Evolutionary conservation across 2,888 invertebrate genomes (phyloP), one percentile per base, ranked within the genome.

Genomic region (Acleris sparsana): DNA sequence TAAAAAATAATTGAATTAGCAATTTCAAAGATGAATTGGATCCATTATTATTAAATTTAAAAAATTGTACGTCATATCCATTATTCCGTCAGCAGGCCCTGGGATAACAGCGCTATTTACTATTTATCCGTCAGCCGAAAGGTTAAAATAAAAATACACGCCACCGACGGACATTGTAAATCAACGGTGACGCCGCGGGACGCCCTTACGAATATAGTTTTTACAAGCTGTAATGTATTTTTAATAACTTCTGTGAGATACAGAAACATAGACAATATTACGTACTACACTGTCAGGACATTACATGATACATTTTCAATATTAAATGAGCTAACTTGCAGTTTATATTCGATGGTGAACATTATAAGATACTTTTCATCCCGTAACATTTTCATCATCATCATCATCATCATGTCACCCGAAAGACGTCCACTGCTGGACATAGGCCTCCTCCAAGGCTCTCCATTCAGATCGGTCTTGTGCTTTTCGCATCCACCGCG

Each of bases 161-260:
- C 51, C 25, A 18, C 56, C 46, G 57, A 62, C 74, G 78, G 78
- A 79, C 75, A 73, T 66, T 67, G 69, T 80, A 76, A 78, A 79
- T 77, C 73, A 73, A 70, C 72, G 72, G 62, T 61, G 70, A 69
- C 62, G 53, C 68, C 44, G 20, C 52, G 17, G 55, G 64, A 64
- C 20, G 65, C 61, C 67, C 67, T 67, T 61, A 17, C 43, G 9
- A 11, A 66, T 57, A 56, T 57, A 56, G 46, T 18, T 58, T 17
- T 56, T 61, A 52, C 17, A 61, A 48, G 49, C 53, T 7, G 43
- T 51, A 22, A 22, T 43, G n/a, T 52, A 51, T 11, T 60, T 22
- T 16, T 46, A 46, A n/a, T 46, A 16, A 46, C 46, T 46, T 16
- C 46, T 13, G 39, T 13, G 9, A 39, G 4, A 13, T 39, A 13